phyloP scores from a whole-genome alignment of 2,797 vertebrate species.

The Ceryle rudis region DNA sequence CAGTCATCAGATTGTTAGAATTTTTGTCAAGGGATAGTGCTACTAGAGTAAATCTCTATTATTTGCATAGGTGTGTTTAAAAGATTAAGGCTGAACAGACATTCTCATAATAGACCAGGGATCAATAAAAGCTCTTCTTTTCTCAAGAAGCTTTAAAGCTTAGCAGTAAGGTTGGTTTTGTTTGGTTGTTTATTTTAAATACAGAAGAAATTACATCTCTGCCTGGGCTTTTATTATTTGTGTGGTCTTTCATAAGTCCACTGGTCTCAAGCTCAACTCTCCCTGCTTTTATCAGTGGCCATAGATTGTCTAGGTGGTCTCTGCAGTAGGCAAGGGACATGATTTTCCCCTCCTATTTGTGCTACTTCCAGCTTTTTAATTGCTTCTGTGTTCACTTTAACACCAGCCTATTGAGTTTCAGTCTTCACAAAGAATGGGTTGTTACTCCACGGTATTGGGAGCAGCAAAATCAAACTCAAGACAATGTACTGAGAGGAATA shows the following conservation, averaged over 20 bases:
- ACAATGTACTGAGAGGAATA: neutral
- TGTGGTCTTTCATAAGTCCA: neutral
- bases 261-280: neutral
- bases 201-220: neutral
- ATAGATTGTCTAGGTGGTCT: neutral
- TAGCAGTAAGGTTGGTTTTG: neutral
- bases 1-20: neutral
- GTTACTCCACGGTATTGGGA: fast-evolving
- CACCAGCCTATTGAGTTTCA: neutral
- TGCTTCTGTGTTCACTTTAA: neutral
- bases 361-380: neutral
- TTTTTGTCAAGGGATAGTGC: neutral
- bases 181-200: conserved; percentile 11
- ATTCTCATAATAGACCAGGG: conserved; percentile 30
- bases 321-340: neutral
- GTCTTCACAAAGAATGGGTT: neutral
- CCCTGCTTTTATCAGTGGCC: neutral
- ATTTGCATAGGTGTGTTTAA: conserved; percentile 53
- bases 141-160: conserved; percentile 39
- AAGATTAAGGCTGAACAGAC: conserved; percentile 44
- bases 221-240: neutral
- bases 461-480: neutral
- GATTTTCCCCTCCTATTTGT: neutral
- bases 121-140: conserved; percentile 49
- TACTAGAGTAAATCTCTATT: conserved; percentile 1